phyloP scores from a whole-genome alignment of 2,113 vertebrate genomes.

The Neoarius graeffei region DNA sequence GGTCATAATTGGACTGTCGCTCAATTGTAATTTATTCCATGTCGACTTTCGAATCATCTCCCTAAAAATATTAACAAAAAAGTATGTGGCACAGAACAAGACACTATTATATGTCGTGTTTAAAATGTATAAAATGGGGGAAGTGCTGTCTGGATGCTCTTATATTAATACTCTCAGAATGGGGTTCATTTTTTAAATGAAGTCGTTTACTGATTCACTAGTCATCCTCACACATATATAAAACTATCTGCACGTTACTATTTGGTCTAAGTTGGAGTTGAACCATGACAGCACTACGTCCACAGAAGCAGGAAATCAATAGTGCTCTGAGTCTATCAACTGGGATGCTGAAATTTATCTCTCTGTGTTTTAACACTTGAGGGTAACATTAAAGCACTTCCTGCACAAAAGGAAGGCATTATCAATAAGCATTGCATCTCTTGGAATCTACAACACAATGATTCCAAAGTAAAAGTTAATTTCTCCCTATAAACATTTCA shows the following conservation, averaged over 20 bases:
- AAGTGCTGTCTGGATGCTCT: neutral
- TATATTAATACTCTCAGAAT: neutral
- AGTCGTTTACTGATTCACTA: neutral
- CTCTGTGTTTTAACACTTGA: conserved; percentile 9
- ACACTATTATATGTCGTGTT: neutral
- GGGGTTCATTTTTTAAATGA: neutral
- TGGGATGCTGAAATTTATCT: conserved; percentile 6
- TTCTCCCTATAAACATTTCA: neutral
- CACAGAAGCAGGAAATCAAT: conserved; percentile 1
- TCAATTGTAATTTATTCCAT: neutral
- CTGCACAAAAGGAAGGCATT: neutral
- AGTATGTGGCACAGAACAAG: neutral
- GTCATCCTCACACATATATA: neutral
- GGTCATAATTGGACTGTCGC: neutral
- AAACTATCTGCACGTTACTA: neutral
- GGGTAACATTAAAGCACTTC: conserved; percentile 1
- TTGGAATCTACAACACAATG: neutral
- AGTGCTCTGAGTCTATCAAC: neutral
- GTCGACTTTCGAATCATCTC: neutral
- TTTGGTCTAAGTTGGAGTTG: neutral
- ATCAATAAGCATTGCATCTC: neutral
- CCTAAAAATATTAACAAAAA: neutral
- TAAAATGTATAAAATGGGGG: neutral
- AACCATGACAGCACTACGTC: neutral
- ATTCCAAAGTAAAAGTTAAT: neutral